Conservation (phyloP, 2,888 invertebrate species). For the Tortrix viridana region DNA sequence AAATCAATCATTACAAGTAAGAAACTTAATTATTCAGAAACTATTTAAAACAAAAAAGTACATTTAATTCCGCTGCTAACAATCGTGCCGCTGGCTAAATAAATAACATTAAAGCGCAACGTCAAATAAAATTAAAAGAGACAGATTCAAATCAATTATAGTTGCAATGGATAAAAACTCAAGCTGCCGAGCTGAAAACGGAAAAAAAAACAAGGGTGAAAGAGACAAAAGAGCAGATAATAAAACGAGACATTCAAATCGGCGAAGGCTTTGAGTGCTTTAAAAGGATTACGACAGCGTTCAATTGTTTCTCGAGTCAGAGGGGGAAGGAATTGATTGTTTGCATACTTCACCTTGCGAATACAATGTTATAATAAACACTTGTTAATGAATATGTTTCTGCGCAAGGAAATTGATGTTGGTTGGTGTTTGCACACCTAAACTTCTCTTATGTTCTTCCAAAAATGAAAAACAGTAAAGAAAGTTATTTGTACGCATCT, state of each 20-base stretch:
- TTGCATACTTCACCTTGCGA: conserved; percentile 4
- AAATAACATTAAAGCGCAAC: not conserved
- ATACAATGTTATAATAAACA: not conserved
- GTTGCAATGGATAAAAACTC: not conserved
- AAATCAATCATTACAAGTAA: too few relatives aligned
- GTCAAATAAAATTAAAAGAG: not conserved
- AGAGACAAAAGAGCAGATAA: conserved; percentile 7
- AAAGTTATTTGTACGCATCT: too few relatives aligned
- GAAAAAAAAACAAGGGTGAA: not conserved
- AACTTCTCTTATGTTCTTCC: too few relatives aligned
- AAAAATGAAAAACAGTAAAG: too few relatives aligned
- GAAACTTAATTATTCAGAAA: too few relatives aligned
- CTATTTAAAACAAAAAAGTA: too few relatives aligned
- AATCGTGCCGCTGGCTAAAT: too few relatives aligned
- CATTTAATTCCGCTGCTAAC: too few relatives aligned
- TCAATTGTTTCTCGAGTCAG: conserved; percentile 19
- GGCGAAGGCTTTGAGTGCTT: conserved; percentile 13
- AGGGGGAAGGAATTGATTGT: conserved; percentile 5
- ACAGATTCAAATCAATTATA: not conserved
- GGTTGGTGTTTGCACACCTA: too few relatives aligned
- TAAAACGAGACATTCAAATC: conserved; percentile 17
- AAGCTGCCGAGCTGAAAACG: conserved; percentile 9
- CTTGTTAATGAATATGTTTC: too few relatives aligned
- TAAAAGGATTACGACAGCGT: conserved; percentile 8
- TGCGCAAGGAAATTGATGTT: too few relatives aligned